Conservation (phyloP, 1,140 invertebrate species). For the Harlomillsia oculata region DNA sequence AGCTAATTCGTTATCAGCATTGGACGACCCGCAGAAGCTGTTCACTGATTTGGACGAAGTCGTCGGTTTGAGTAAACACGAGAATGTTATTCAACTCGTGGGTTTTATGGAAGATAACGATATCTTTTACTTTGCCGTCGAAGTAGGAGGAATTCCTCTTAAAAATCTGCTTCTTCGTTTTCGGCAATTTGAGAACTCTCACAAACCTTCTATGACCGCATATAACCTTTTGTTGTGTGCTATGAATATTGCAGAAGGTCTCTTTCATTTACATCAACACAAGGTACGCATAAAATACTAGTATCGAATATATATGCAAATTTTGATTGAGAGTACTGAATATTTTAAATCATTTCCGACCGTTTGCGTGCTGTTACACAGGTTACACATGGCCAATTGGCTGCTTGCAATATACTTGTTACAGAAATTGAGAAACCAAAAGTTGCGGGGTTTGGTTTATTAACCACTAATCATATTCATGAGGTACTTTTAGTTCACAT, state of each 20-base stretch:
- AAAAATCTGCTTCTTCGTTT: slow-evolving; percentile 22
- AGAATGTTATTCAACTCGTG: slow-evolving; percentile 60
- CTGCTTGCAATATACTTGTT: slow-evolving; percentile 59
- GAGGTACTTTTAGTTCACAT: slow-evolving; percentile 37
- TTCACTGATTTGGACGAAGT: slow-evolving; percentile 57
- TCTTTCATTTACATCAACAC: slow-evolving; percentile 29
- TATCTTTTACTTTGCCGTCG: slow-evolving; percentile 32
- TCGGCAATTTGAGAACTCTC: slow-evolving; percentile 3
- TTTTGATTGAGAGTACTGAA: no score
- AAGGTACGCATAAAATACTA: no score
- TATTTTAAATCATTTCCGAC: no score
- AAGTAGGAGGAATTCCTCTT: slow-evolving; percentile 22
- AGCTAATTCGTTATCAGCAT: background rate
- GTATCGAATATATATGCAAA: background rate
- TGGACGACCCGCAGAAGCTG: slow-evolving; percentile 17
- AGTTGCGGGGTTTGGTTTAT: slow-evolving; percentile 60
- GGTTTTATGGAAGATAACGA: slow-evolving; percentile 64
- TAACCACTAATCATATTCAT: slow-evolving; percentile 45
- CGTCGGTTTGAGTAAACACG: slow-evolving; percentile 55
- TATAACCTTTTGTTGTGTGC: slow-evolving; percentile 30
- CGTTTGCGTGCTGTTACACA: slow-evolving; percentile 45
- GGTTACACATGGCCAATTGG: slow-evolving; percentile 60
- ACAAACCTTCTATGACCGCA: slow-evolving; percentile 11
- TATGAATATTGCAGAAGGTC: slow-evolving; percentile 33
- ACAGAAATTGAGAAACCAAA: slow-evolving; percentile 53